These are phyloP conservation scores for Cochlearius cochlearius DNA, from an alignment of 2,113 vertebrate genomes.

Conservation along the genomic window DNA sequence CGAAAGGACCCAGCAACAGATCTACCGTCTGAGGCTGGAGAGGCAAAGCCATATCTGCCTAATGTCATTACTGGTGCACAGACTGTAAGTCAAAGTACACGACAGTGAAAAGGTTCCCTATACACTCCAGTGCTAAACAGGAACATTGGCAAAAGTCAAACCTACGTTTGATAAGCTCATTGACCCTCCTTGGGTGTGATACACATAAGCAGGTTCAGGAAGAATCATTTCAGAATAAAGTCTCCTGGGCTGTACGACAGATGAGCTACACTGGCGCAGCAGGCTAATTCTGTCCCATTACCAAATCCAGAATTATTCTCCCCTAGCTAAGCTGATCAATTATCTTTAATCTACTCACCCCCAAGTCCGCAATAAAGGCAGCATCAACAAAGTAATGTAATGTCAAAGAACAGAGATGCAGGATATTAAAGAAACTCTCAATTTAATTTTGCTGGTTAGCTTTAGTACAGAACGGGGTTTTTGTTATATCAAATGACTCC, in stretches of 20 bases:
- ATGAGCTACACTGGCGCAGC: accelerated
- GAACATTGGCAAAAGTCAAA: neutral
- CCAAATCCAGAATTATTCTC: neutral
- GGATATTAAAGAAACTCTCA: neutral
- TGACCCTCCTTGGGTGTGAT: neutral
- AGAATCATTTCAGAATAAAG: neutral
- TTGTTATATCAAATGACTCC: neutral
- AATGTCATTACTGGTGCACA: neutral
- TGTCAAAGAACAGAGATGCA: neutral
- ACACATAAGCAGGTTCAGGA: neutral
- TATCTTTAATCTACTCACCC: neutral
- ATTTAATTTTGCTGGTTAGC: neutral
- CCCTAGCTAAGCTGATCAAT: neutral
- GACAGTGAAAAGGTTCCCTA: neutral
- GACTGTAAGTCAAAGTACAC: neutral
- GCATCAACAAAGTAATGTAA: neutral
- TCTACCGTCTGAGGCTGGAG: neutral
- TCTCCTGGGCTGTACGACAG: neutral
- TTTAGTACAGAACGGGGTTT: neutral
- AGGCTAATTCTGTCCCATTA: accelerated
- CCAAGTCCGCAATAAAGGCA: neutral
- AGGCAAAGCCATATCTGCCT: neutral
- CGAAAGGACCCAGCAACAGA: neutral
- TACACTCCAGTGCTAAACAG: neutral
- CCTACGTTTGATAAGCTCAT: neutral